Conservation (phyloP, 2,113 vertebrate genomes). For the Crocuta crocuta region DNA sequence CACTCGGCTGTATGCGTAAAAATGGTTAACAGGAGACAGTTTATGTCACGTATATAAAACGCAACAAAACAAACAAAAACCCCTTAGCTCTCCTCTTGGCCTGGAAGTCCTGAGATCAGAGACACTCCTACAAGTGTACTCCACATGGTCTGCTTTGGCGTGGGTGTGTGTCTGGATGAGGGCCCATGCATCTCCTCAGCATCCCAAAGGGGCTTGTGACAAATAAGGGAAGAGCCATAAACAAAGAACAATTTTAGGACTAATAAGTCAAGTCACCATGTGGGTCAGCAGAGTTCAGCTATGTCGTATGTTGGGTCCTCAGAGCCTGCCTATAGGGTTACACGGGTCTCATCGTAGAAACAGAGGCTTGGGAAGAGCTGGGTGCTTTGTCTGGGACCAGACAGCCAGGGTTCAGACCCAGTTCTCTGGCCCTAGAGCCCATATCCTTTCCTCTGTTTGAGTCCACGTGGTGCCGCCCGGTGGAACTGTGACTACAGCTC, state of each 20-base stretch:
- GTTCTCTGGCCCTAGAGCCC: not conserved
- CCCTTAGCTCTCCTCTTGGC: not conserved
- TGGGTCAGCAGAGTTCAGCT: not conserved
- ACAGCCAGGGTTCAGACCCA: not conserved
- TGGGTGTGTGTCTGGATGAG: not conserved
- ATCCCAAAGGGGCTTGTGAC: not conserved
- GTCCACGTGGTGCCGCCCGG: not conserved
- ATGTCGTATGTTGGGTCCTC: not conserved
- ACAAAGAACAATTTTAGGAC: not conserved
- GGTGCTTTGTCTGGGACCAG: not conserved
- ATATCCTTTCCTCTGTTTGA: not conserved
- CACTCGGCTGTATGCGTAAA: not conserved
- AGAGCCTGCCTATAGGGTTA: not conserved
- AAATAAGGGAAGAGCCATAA: not conserved
- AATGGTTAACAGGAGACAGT: not conserved
- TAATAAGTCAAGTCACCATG: not conserved
- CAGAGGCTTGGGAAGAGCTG: not conserved
- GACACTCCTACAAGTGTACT: not conserved
- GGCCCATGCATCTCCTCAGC: not conserved
- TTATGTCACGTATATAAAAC: not conserved
- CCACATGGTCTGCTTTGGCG: accelerated
- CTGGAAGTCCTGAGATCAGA: not conserved
- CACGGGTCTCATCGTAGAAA: not conserved
- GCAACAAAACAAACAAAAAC: not conserved
- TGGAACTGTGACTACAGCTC: not conserved